Evolutionary conservation across 30 jellyfish, hydroid and myxozoan genomes (phyloP).

Genomic region (Nemopilema nomurai): DNA sequence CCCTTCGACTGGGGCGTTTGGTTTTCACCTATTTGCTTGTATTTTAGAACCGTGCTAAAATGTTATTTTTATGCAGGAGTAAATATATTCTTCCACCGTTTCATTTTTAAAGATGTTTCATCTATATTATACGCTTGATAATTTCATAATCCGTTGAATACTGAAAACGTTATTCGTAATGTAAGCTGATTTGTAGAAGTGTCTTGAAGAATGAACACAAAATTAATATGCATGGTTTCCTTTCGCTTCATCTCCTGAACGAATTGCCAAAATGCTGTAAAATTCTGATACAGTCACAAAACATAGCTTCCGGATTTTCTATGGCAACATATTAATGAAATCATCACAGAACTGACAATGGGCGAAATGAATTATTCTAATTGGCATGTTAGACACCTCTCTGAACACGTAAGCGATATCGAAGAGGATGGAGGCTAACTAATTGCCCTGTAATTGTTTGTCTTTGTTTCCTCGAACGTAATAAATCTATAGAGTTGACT

Average conservation of each 20-base stretch:
- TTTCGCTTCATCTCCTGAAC: neutral
- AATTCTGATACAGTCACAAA: neutral
- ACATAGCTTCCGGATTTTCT: neutral
- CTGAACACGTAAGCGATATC: slow-evolving; percentile 15
- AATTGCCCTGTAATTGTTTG: slow-evolving; percentile 8
- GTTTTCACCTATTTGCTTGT: too few relatives aligned
- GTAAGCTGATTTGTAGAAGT: too few relatives aligned
- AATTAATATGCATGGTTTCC: too few relatives aligned
- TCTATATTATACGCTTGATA: neutral
- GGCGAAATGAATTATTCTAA: neutral
- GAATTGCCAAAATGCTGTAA: neutral
- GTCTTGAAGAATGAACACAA: too few relatives aligned
- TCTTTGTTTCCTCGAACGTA: slow-evolving; percentile 15
- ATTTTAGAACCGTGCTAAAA: neutral
- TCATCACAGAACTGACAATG: neutral
- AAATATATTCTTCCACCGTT: neutral
- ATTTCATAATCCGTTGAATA: too few relatives aligned
- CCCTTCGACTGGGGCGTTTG: neutral
- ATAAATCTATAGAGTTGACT: slow-evolving; percentile 5
- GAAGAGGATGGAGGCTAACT: neutral
- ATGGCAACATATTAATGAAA: neutral
- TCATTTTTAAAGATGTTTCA: neutral
- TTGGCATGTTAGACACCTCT: neutral
- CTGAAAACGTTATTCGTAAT: too few relatives aligned
- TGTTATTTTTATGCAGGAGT: neutral